Evolutionary conservation across 2,797 vertebrate species (phyloP).

Genomic region (Cheirogaleus major): DNA sequence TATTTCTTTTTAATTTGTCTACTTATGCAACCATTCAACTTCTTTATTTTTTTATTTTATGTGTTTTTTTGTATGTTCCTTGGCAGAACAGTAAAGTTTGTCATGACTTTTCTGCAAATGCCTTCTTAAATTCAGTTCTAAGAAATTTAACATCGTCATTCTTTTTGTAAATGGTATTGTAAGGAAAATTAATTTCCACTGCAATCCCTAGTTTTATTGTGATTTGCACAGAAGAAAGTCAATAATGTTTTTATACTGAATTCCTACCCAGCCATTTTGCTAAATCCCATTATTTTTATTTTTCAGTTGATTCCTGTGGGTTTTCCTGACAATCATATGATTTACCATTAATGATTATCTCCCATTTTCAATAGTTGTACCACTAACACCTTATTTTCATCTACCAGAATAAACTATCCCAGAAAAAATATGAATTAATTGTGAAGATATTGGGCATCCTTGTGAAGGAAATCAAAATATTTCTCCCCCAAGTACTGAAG

Average conservation of each 20-base stretch:
- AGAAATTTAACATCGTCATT: background rate
- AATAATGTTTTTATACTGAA: background rate
- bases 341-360: background rate
- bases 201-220: background rate
- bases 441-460: background rate
- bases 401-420: background rate
- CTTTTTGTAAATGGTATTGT: background rate
- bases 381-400: too few relatives aligned
- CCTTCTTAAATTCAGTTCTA: background rate
- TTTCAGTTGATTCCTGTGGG: background rate
- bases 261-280: background rate
- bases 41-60: background rate
- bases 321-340: too few relatives aligned
- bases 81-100: background rate
- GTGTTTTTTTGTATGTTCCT: background rate
- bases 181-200: background rate
- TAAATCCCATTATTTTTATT: background rate
- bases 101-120: background rate
- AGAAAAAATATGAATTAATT: background rate
- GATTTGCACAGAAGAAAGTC: background rate
- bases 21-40: background rate
- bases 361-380: background rate
- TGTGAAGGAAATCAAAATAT: background rate
- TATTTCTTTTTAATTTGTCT: background rate
- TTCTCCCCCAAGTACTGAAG: too few relatives aligned